These are phyloP conservation scores for Pseudomyrmex gracilis DNA, from an alignment of 1,140 invertebrate species.

Conservation along the genomic window DNA sequence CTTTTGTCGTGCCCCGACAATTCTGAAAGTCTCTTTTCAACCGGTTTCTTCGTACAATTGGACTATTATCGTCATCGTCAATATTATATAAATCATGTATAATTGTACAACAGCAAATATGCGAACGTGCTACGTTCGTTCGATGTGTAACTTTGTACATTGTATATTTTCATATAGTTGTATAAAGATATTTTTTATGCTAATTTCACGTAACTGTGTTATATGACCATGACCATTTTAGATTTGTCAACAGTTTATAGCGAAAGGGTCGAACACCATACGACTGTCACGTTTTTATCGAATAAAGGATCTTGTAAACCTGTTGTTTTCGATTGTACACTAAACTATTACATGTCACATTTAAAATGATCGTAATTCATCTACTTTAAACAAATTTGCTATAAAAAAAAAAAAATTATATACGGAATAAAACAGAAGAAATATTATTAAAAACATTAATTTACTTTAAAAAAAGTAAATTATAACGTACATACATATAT, in stretches of 20 bases:
- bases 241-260: constrained; percentile 52
- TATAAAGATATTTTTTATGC: constrained; percentile 72
- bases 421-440: no score
- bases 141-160: constrained; percentile 64
- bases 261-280: neutral
- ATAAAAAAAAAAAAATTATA: no score
- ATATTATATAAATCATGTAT: constrained; percentile 40
- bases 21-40: neutral
- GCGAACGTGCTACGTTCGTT: neutral
- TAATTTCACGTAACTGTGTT: constrained; percentile 56
- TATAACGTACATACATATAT: neutral
- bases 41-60: constrained; percentile 13
- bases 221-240: constrained; percentile 50
- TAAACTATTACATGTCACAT: no score
- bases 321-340: no score
- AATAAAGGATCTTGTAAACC: no score
- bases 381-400: no score
- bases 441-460: no score
- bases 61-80: constrained; percentile 1
- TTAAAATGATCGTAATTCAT: no score
- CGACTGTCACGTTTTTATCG: no score
- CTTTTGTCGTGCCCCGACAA: neutral
- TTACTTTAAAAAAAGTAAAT: no score
- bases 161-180: constrained; percentile 74
- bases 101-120: constrained; percentile 28